Evolutionary conservation across 2,113 vertebrate genomes (phyloP).

Genomic region (Amphiprion ocellaris): DNA sequence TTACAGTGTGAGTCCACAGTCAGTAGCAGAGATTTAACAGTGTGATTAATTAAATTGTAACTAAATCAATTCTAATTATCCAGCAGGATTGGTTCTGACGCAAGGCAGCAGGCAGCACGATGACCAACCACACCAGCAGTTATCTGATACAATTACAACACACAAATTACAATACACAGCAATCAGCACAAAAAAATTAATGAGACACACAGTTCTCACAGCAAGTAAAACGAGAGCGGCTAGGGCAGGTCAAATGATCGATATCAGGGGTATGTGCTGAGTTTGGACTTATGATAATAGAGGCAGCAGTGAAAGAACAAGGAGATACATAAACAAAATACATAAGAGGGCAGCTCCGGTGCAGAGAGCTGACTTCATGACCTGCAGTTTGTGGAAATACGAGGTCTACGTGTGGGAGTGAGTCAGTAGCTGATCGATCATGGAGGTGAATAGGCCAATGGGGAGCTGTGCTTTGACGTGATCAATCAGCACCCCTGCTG

Average conservation of each 20-base stretch:
- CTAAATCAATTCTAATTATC: slow-evolving; percentile 93
- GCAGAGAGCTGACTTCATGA: slow-evolving; percentile 22
- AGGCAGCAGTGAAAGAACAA: not conserved
- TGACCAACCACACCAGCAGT: slow-evolving; percentile 51
- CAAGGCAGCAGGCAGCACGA: slow-evolving; percentile 34
- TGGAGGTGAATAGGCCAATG: slow-evolving; percentile 24
- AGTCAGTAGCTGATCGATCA: slow-evolving; percentile 43
- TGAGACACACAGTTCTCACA: slow-evolving; percentile 26
- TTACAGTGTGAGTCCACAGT: slow-evolving; percentile 69
- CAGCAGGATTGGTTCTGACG: slow-evolving; percentile 84
- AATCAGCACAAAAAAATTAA: slow-evolving; percentile 46
- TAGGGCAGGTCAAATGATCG: slow-evolving; percentile 34
- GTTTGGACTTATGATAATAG: slow-evolving; percentile 35
- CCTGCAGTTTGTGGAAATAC: slow-evolving; percentile 35
- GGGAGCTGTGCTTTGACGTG: slow-evolving; percentile 49
- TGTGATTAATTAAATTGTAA: slow-evolving; percentile 93
- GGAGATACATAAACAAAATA: slow-evolving; percentile 30
- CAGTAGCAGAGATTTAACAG: slow-evolving; percentile 89
- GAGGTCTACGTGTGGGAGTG: slow-evolving; percentile 24
- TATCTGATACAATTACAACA: slow-evolving; percentile 62
- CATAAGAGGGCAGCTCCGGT: slow-evolving; percentile 15
- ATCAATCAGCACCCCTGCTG: slow-evolving; percentile 45
- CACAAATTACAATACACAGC: slow-evolving; percentile 58
- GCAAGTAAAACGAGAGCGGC: slow-evolving; percentile 19
- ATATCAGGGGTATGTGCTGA: slow-evolving; percentile 57